These are phyloP conservation scores for Albula glossodonta DNA, from an alignment of 2,113 vertebrate species.

Conservation along the genomic window DNA sequence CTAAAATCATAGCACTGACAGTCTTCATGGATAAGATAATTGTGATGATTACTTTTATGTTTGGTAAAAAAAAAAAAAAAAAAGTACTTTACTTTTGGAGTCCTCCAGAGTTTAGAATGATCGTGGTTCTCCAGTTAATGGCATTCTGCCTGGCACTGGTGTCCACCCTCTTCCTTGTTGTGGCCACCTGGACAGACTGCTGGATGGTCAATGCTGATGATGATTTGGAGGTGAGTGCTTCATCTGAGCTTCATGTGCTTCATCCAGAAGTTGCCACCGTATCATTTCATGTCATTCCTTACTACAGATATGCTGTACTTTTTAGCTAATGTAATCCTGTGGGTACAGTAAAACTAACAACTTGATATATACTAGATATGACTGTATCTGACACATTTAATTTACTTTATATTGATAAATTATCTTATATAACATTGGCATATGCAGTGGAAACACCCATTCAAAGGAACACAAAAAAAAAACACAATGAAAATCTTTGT, in stretches of 20 bases:
- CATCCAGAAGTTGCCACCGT: neutral
- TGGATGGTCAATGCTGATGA: constrained; percentile 75
- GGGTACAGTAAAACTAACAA: neutral
- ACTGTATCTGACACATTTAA: neutral
- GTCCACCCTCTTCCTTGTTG: constrained; percentile 63
- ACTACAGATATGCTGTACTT: too few relatives aligned
- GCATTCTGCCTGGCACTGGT: constrained; percentile 53
- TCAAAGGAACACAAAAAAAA: neutral
- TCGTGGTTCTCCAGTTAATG: constrained; percentile 45
- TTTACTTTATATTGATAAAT: neutral
- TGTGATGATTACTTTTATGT: neutral
- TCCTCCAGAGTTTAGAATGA: constrained; percentile 52
- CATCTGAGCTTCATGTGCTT: neutral
- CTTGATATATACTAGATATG: neutral
- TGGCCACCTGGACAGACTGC: constrained; percentile 70
- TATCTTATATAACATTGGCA: neutral
- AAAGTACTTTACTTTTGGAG: constrained; percentile 23
- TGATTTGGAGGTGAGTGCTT: constrained; percentile 67
- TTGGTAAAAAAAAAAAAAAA: neutral
- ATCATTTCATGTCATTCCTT: too few relatives aligned
- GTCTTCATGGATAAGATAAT: neutral
- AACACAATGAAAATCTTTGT: constrained; percentile 5
- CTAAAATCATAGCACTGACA: neutral
- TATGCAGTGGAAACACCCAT: neutral
- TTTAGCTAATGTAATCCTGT: too few relatives aligned